A percentile compares a stretch with the other conserved stretches of the same genome.
Conservation (phyloP, 2,888 invertebrate genomes). For the Pyrochroa serraticornis region DNA sequence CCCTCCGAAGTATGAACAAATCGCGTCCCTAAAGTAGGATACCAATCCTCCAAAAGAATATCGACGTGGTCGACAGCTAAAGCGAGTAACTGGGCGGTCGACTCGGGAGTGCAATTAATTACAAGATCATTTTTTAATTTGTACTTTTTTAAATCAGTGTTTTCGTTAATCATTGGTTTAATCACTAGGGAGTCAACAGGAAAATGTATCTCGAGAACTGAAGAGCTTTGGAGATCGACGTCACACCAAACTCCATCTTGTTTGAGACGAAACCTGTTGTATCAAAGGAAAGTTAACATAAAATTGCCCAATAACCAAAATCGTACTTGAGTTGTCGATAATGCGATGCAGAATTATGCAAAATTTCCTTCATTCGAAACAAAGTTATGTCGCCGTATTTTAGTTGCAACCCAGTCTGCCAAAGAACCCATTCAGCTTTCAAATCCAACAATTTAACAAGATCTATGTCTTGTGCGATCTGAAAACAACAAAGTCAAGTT, state of each 20-base stretch:
- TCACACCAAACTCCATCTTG: conserved; percentile 88
- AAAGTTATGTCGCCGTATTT: conserved; percentile 82
- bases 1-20: conserved; percentile 98
- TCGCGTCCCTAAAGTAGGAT: conserved; percentile 92
- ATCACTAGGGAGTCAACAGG: conserved; percentile 72
- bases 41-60: conserved; percentile 96
- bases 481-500: conserved; percentile 14
- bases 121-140: conserved; percentile 60
- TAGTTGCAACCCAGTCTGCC: conserved; percentile 91
- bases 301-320: conserved; percentile 4
- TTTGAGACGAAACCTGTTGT: conserved; percentile 71
- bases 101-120: conserved; percentile 80
- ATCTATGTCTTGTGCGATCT: conserved; percentile 67
- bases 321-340: conserved; percentile 57
- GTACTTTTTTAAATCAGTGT: conserved; percentile 39
- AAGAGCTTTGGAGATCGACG: conserved; percentile 78
- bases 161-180: conserved; percentile 57
- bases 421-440: conserved; percentile 88
- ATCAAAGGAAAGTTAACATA: neutral
- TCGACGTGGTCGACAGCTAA: conserved; percentile 95
- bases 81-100: conserved; percentile 81
- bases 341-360: conserved; percentile 61
- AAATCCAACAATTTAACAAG: conserved; percentile 69
- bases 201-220: conserved; percentile 85
- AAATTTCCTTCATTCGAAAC: conserved; percentile 82